Evolutionary conservation across 1,140 invertebrate species (phyloP), one percentile per base, ranked within the genome.

Genomic region (Drosophila kikkawai): DNA sequence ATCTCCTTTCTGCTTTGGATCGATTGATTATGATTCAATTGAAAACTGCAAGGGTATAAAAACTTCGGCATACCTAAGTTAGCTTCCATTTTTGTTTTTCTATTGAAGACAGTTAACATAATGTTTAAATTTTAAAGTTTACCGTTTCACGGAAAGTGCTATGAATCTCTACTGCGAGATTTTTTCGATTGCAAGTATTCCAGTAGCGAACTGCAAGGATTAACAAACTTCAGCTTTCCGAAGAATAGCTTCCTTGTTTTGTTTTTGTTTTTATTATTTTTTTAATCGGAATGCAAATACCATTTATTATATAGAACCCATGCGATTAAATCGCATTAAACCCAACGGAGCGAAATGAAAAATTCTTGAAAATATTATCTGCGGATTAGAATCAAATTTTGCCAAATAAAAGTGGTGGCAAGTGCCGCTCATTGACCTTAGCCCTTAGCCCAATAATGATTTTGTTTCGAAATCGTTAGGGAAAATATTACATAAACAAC

Each of bases 381-480:
- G 55, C 59, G 77, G 81, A 84, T 84, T 80, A 77, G 55, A 80
- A 84, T 84, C 82, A 84, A 77, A 80, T 84, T 84, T 83, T 59
- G 51, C 17, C 17, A 74, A 63, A 64, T 48, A 39, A 65, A 67
- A 48, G 65, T 64, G 65, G 65, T 67, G 59, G 65, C 59, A 67
- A 65, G 59, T 67, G 59, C 34, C 36, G 36, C 53, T 39, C 17
- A 37, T 9, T 56, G 13, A 37, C 17, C 19, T 39, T 22, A 56
- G 19, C 19, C 17, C 15, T n/a, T 22, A n/a, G 13, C 36, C 13
- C 19, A 39, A n/a, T 56, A 56, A 39, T 56, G 19, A 56, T 22
- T 37, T 39, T 39, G 13, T 22, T 39, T 55, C 39, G 19, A n/a
- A 12, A 26, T 39, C 34, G 22, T 19, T 56, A 13, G 13, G 13